These are phyloP conservation scores for Bradysia coprophila DNA, from an alignment of 1,140 invertebrate genomes.

Conservation along the genomic window DNA sequence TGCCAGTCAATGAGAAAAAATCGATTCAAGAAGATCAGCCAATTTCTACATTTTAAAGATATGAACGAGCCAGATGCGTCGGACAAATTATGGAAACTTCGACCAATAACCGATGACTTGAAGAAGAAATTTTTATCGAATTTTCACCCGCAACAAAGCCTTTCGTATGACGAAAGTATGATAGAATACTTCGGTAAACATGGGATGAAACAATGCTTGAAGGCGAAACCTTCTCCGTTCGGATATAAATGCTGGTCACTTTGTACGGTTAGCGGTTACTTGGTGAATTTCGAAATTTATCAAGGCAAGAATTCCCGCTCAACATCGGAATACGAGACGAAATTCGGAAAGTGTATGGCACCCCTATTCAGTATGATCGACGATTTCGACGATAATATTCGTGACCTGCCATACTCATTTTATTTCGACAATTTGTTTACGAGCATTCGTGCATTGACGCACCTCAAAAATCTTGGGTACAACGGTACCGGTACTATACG, in stretches of 20 bases:
- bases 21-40: neutral
- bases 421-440: conserved; percentile 16
- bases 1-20: neutral
- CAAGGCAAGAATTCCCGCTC: conserved; percentile 10
- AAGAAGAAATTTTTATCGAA: conserved; percentile 5
- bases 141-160: conserved; percentile 10
- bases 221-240: conserved; percentile 4
- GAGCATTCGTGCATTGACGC: conserved; percentile 7
- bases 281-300: conserved; percentile 12
- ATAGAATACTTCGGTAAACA: conserved; percentile 13
- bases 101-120: conserved; percentile 1
- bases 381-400: conserved; percentile 6
- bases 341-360: conserved; percentile 12
- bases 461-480: conserved; percentile 7
- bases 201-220: conserved; percentile 12
- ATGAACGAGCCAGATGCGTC: neutral
- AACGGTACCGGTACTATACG: conserved; percentile 10
- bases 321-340: conserved; percentile 6
- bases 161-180: conserved; percentile 14
- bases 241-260: neutral
- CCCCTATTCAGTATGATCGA: conserved; percentile 8
- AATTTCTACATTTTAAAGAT: neutral
- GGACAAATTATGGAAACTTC: conserved; percentile 1
- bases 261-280: neutral
- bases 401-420: conserved; percentile 8